Evolutionary conservation across 2,888 invertebrate genomes (phyloP), one percentile per base, ranked within the genome.

Genomic region (Cantharis lateralis): DNA sequence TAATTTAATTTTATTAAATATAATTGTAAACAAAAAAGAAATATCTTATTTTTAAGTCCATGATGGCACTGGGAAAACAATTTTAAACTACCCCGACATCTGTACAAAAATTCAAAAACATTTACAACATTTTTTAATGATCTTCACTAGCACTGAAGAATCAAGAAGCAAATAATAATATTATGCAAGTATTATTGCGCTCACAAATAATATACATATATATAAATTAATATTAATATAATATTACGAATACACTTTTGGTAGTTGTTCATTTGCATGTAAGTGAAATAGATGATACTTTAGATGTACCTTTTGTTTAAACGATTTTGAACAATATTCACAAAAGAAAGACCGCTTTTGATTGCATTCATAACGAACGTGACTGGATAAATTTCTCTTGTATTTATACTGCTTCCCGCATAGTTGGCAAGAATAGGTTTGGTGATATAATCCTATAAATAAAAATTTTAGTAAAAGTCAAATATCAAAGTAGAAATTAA

Each of bases 321-420:
- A 87, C 71, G 83, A 84, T 28, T 84, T 82, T 15, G 86, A 83
- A 80, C 89, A 89, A 48, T 87, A 81, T 10, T 85, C 84, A 78
- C 89, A 89, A 75, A 80, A 80, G 74, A 89, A 87, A 61, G 88
- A 87, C 10, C 89, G 88, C 10, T 85, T 87, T 80, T 88, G 87
- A 5, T 88, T 88, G 78, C 89, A 89, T 74, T 89, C 89, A 75
- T 88, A 88, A 24, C 86, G 84, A 70, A 86, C 82, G 85, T 94
- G 94, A 83, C 93, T 90, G 84, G 92, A 90, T 84, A 94, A 91
- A 61, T 93, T 93, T 83, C 93, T 93, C 88, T 93, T 92, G 89
- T 93, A 93, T 80, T 92, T 91, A 87, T 94, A 94, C 82, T 91
- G 91, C 86, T 93, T 91, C 85, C 92, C 92, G 86, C 94, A 88